phyloP scores from a whole-genome alignment of 2,888 invertebrate species.

The Xestia rhomboidea region DNA sequence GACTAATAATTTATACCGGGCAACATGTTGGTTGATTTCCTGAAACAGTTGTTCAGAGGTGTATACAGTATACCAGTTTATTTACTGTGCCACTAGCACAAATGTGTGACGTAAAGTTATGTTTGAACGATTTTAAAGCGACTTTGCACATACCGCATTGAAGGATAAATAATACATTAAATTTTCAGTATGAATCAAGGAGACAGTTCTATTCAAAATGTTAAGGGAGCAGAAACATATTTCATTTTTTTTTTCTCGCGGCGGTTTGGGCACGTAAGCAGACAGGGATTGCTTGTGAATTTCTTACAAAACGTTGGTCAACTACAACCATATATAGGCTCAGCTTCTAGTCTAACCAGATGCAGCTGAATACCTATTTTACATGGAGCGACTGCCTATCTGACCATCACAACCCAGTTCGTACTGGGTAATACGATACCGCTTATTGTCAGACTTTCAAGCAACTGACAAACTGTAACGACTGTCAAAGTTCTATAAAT shows the following conservation, averaged over 20 bases:
- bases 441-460: no score
- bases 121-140: not conserved
- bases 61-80: not conserved
- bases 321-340: no score
- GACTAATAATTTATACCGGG: conserved; percentile 20
- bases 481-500: no score
- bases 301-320: no score
- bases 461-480: no score
- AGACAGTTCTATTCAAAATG: no score
- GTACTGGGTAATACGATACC: no score
- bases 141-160: not conserved
- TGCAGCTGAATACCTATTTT: no score
- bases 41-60: not conserved
- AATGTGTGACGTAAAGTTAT: not conserved
- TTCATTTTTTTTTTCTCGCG: not conserved
- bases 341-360: no score
- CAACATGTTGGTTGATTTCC: conserved; percentile 26
- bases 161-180: not conserved
- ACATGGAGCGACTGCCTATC: no score
- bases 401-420: no score
- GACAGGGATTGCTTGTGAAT: not conserved
- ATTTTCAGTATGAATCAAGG: not conserved
- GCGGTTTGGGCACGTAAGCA: not conserved
- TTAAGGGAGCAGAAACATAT: no score
- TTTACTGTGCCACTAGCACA: not conserved